Percentiles rank a stretch among this genome's conserved stretches.
Conservation (phyloP, 2,888 invertebrate genomes). For the Drymonia ruficornis region DNA sequence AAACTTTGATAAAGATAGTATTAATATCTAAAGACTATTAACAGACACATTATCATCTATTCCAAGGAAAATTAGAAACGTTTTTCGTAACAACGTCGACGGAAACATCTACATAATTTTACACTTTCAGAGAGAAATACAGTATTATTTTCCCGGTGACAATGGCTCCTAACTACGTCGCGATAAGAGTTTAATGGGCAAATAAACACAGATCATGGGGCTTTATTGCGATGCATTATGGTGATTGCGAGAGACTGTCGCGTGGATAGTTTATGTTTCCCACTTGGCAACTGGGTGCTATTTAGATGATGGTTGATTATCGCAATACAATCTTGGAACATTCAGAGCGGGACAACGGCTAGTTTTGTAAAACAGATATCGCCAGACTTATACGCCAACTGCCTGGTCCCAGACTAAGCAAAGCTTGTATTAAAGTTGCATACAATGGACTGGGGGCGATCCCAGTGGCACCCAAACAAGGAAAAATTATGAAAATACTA, state of each 20-base stretch:
- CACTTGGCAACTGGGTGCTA: neutral
- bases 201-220: conserved; percentile 49
- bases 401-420: too few relatives aligned
- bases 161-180: conserved; percentile 28
- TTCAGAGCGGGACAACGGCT: too few relatives aligned
- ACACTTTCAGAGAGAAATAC: conserved; percentile 35
- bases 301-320: neutral
- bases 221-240: conserved; percentile 49
- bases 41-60: neutral
- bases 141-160: conserved; percentile 39
- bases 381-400: too few relatives aligned
- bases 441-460: too few relatives aligned
- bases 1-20: too few relatives aligned
- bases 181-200: conserved; percentile 49
- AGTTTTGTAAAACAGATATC: too few relatives aligned
- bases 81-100: neutral
- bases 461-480: too few relatives aligned
- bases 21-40: neutral
- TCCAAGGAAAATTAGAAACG: neutral
- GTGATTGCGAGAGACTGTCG: conserved; percentile 41
- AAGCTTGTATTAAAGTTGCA: too few relatives aligned
- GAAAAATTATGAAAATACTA: too few relatives aligned
- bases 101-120: conserved; percentile 24
- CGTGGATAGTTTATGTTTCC: conserved; percentile 36
- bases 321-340: too few relatives aligned